These are phyloP conservation scores for Salarias fasciatus DNA, from an alignment of 2,797 vertebrate species.

Conservation along the genomic window DNA sequence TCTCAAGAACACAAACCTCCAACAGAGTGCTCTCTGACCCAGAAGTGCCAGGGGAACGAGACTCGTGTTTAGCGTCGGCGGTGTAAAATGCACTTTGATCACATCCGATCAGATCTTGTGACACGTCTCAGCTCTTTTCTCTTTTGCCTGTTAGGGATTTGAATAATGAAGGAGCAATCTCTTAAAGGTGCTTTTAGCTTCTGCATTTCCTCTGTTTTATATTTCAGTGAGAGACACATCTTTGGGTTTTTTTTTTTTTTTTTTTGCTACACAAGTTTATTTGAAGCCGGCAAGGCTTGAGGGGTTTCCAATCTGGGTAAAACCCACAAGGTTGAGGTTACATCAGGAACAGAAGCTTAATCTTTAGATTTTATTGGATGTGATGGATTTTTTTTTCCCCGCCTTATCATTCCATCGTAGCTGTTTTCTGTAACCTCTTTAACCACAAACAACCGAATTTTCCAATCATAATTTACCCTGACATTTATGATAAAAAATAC, in stretches of 20 bases:
- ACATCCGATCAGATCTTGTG: slow-evolving; percentile 65
- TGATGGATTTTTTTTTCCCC: background rate
- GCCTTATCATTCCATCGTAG: background rate
- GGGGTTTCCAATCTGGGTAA: slow-evolving; percentile 54
- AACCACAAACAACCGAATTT: too few species aligned
- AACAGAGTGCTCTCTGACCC: slow-evolving; percentile 59
- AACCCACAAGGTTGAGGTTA: slow-evolving; percentile 38
- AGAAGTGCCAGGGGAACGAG: slow-evolving; percentile 60
- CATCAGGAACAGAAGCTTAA: slow-evolving; percentile 24
- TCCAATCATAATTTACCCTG: too few species aligned
- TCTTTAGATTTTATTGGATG: slow-evolving; percentile 19
- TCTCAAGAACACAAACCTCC: slow-evolving; percentile 34
- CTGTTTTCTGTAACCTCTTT: background rate
- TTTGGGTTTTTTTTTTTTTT: too few species aligned
- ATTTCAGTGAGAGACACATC: slow-evolving; percentile 33
- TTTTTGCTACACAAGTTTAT: slow-evolving; percentile 33
- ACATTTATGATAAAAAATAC: too few species aligned
- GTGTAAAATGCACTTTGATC: slow-evolving; percentile 72
- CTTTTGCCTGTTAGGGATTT: slow-evolving; percentile 61
- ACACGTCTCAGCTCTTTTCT: slow-evolving; percentile 48
- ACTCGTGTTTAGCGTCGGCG: slow-evolving; percentile 47
- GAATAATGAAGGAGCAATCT: slow-evolving; percentile 65
- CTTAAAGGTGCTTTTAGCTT: slow-evolving; percentile 65
- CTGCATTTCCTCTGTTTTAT: slow-evolving; percentile 39
- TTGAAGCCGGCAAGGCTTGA: slow-evolving; percentile 54